Percentiles rank a stretch among this genome's conserved stretches.
Evolutionary conservation across 1,140 invertebrate genomes (phyloP).

Genomic region (Drosophila bifasciata): DNA sequence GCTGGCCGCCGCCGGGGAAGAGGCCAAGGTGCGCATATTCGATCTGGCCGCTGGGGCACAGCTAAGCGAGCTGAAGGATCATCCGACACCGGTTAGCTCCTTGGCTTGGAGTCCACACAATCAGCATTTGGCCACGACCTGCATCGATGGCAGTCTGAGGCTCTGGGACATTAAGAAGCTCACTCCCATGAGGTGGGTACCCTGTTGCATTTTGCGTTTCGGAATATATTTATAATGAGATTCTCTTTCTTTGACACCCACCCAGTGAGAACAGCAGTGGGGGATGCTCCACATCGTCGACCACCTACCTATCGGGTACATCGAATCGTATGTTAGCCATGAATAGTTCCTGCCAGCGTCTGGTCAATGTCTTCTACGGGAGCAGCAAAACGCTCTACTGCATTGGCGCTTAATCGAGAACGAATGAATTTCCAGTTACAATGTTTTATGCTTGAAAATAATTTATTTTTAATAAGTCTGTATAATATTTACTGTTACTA

Average conservation of each 20-base stretch:
- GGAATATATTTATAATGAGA: not conserved
- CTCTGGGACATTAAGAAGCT: conserved; percentile 87
- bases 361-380: conserved; percentile 80
- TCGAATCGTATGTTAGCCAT: conserved; percentile 73
- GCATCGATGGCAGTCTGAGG: conserved; percentile 90
- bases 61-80: conserved; percentile 90
- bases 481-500: conserved; percentile 82
- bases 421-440: conserved; percentile 21
- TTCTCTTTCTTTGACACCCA: not conserved
- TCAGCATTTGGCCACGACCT: conserved; percentile 89
- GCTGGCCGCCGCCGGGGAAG: conserved; percentile 89
- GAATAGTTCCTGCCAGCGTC: conserved; percentile 80
- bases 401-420: conserved; percentile 65
- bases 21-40: conserved; percentile 86
- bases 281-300: conserved; percentile 53
- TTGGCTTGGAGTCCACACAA: conserved; percentile 88
- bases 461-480: conserved; percentile 81
- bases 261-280: conserved; percentile 51
- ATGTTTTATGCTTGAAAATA: conserved; percentile 73
- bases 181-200: conserved; percentile 58
- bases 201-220: not conserved
- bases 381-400: conserved; percentile 71
- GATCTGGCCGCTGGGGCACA: conserved; percentile 86
- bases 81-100: conserved; percentile 90
- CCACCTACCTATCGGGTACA: conserved; percentile 71